Base-by-base conservation (phyloP, 2,113 vertebrate species). In the Apodemus sylvaticus region DNA sequence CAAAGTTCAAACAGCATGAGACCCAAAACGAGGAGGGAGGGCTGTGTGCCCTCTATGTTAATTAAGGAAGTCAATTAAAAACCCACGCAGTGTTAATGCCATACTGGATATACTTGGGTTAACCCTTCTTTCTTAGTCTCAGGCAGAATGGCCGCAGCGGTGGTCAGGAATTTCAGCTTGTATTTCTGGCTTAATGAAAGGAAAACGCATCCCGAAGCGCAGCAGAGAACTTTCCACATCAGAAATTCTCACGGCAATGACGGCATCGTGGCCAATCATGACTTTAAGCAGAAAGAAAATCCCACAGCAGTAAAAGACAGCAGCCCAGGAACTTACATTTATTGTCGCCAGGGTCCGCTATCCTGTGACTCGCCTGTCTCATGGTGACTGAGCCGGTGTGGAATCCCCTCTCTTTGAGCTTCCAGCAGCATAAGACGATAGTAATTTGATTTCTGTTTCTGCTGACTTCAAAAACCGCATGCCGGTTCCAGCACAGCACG, bases 321-420 rank as follows among this genome's bases (percentile, higher is more conserved):
- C 92, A 95, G 94, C 94, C 90, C 53, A 93, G 93, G 96, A 97
- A 99, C 98, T 99, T 98, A 99, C 98, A 53, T 88, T 86, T 70
- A 48, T 88, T 76, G 78, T 91, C 93, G 90, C 97, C 94, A 94
- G 98, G 94, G 96, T 93, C 94, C 89, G 10, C 82, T 95, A 77
- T 76, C 91, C 89, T 39, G 89, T 73, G 86, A 48, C 97, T 98
- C 20, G 20, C 36, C 31, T 96, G 96, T 97, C 91, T 95, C 96
- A 0, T 73, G 19, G 34, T 78, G 45, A 16, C 95, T 66, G 95
- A 89, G 96, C 94, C 71, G 58, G 60, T 68, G 48, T 2, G 8
- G n/a, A 91, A 70, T 92, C 91, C 91, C 76, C 96, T 98, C 83
- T 96, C 86, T 96, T 92, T 68, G 68, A 93, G 96, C 89, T 26